Base-by-base conservation (phyloP, 2,113 vertebrate species). In the Zingel zingel region DNA sequence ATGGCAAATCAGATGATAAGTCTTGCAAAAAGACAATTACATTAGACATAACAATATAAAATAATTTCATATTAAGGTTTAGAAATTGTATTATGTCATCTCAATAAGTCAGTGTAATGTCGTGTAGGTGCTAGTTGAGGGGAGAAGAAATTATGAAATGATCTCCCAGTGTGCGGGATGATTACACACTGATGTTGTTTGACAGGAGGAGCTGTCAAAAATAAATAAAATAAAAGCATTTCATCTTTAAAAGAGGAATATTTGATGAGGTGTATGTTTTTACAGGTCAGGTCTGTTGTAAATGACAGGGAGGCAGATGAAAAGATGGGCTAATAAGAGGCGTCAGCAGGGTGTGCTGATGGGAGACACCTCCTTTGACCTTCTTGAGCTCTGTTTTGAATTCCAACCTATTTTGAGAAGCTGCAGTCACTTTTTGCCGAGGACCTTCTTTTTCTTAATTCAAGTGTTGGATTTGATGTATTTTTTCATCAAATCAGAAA, bases 341-440 rank as follows among this genome's bases (percentile, higher is more conserved):
- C 6, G 84, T 86, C 91, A 87, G 89, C 63, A 3, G 69, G 61
- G 80, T 86, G 74, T 47, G 84, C 59, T 90, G 89, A 87, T 59
- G 65, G 50, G 75, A 87, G 73, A 87, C 89, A 23, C 84, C 84
- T 84, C 86, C 88, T 91, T 71, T 89, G 87, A 91, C 89, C 82
- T 86, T 61, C 25, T 57, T 18, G 0, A 63, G 79, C 57, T 79
- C 72, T 79, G 73, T 77, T 89, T 89, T 84, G 74, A 84, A 91
- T 92, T 88, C 79, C 79, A 68, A 11, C 71, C 80, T 85, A 83
- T 86, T 86, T 86, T 76, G 0, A 50, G 81, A 84, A 73, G 72
- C 69, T 27, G 51, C 45, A 51, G 48, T 64, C 39, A 12, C 51
- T 75, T 71, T 25, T 33, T 43, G 45, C 81, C 47, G 57, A 51